Evolutionary conservation across 2,888 invertebrate genomes (phyloP).

Genomic region (Idaea straminata): DNA sequence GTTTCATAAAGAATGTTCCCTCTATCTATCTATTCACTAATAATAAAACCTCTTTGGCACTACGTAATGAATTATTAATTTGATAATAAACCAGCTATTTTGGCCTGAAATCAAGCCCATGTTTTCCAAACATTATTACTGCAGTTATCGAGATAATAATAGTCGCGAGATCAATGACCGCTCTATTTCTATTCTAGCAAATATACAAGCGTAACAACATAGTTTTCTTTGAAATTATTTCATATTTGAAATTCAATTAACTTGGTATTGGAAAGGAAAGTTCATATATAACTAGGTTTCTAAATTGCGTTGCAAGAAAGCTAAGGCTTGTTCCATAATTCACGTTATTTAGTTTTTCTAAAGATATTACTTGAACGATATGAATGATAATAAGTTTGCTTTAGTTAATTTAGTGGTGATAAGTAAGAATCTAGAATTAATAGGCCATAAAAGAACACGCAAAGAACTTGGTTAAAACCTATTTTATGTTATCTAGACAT

Average conservation of each 20-base stretch:
- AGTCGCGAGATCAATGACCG: slow-evolving; percentile 64
- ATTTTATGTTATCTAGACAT: no score
- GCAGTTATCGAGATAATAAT: slow-evolving; percentile 67
- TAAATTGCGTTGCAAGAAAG: slow-evolving; percentile 13
- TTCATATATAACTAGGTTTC: slow-evolving; percentile 15
- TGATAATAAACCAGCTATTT: slow-evolving; percentile 37
- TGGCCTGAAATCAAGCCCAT: slow-evolving; percentile 49
- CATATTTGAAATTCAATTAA: slow-evolving; percentile 19
- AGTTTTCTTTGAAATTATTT: slow-evolving; percentile 42
- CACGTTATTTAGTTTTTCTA: neutral
- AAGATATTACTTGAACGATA: no score
- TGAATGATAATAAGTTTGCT: no score
- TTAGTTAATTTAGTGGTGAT: no score
- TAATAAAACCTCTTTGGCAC: neutral
- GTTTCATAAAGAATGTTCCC: no score
- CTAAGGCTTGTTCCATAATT: neutral
- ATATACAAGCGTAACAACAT: slow-evolving; percentile 41
- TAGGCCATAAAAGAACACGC: no score
- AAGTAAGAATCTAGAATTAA: no score
- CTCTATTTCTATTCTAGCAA: slow-evolving; percentile 68
- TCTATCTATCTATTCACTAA: neutral
- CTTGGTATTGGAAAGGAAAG: slow-evolving; percentile 16
- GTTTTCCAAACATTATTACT: slow-evolving; percentile 59
- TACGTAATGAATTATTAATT: slow-evolving; percentile 30
- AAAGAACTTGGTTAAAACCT: no score